phyloP scores from a whole-genome alignment of 92 coral and sea anemone species.

The Zoanthus sociatus region DNA sequence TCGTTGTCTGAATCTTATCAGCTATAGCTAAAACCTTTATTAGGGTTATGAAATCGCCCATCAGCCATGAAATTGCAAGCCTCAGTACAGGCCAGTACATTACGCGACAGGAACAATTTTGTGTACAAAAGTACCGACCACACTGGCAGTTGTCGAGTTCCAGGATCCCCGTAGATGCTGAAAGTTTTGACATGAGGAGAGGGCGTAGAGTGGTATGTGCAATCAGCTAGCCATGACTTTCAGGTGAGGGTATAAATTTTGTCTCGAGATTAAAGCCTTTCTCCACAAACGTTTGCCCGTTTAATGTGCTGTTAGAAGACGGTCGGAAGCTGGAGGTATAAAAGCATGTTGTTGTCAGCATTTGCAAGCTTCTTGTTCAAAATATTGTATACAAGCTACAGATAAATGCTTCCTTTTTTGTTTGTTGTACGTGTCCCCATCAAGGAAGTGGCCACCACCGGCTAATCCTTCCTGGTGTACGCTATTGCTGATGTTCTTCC shows the following conservation, averaged over 20 bases:
- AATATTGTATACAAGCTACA: conserved; percentile 47
- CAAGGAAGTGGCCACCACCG: background rate
- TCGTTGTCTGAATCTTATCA: no score
- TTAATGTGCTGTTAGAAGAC: conserved; percentile 2
- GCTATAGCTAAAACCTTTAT: no score
- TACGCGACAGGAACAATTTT: background rate
- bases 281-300: background rate
- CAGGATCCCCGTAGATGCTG: background rate
- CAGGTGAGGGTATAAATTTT: conserved; percentile 26
- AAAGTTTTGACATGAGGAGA: background rate
- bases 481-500: no score
- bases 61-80: conserved; percentile 10
- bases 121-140: background rate
- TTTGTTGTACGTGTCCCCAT: conserved; percentile 27
- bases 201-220: conserved; percentile 7
- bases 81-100: conserved; percentile 4
- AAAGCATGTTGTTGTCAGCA: no score
- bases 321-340: conserved; percentile 48
- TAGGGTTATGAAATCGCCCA: no score
- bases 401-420: conserved; percentile 40
- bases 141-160: no score
- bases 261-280: no score
- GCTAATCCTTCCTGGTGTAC: conserved; percentile 9
- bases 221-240: conserved; percentile 20
- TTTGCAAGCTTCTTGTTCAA: no score